A percentile compares a stretch with the other conserved stretches of the same genome.
Conservation (phyloP, 2,888 invertebrate genomes). For the Heliconius aoede region DNA sequence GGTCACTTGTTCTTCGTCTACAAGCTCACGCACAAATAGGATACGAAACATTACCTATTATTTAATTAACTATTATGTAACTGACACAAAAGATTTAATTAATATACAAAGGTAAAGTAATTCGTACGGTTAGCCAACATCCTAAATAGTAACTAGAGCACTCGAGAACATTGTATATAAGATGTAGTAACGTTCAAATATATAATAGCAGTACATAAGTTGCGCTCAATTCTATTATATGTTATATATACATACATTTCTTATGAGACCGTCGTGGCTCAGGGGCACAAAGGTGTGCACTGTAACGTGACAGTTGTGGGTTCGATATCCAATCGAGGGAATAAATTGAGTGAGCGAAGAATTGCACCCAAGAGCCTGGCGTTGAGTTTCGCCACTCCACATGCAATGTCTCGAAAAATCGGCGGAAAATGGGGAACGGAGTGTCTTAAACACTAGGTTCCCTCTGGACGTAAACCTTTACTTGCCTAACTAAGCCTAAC, state of each 20-base stretch:
- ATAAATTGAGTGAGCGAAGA: no score
- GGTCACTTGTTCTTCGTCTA: background rate
- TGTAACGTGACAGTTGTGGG: no score
- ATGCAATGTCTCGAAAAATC: no score
- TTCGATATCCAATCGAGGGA: no score
- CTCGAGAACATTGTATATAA: background rate
- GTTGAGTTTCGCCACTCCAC: no score
- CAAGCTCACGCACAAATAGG: background rate
- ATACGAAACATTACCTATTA: background rate
- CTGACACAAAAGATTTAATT: slow-evolving; percentile 10
- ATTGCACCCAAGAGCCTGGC: no score
- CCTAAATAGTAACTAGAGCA: slow-evolving; percentile 7
- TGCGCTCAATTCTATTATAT: background rate
- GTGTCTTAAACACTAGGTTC: no score
- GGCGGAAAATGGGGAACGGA: no score
- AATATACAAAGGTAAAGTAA: slow-evolving; percentile 15
- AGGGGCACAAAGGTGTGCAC: no score
- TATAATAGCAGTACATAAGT: background rate
- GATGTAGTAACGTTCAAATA: slow-evolving; percentile 3
- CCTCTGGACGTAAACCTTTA: no score
- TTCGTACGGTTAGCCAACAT: slow-evolving; percentile 13
- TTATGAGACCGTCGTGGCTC: no score
- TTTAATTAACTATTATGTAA: background rate
- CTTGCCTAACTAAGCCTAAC: no score
- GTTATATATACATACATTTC: background rate